Conservation (phyloP, 2,888 invertebrate genomes). For the Dyspetes luteomarginatus region DNA sequence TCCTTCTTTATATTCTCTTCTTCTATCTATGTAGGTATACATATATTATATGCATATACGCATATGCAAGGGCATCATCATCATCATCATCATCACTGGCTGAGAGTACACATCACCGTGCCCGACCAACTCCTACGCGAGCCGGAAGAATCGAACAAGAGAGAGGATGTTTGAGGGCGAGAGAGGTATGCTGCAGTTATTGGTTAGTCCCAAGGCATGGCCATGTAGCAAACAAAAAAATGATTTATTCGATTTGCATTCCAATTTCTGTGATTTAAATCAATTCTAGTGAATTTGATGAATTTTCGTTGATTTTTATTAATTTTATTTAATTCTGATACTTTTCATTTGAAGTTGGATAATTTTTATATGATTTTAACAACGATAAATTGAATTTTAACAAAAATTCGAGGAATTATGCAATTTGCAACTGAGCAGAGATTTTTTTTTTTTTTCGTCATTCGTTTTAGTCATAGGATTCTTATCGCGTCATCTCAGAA, state of each 20-base stretch:
- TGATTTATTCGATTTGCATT: constrained; percentile 11
- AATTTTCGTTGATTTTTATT: too few relatives aligned
- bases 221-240: neutral
- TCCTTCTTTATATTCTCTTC: constrained; percentile 26
- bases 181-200: neutral
- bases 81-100: constrained; percentile 27
- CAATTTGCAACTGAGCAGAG: too few relatives aligned
- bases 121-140: constrained; percentile 54
- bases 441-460: too few relatives aligned
- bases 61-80: constrained; percentile 22
- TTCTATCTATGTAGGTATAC: neutral
- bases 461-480: too few relatives aligned
- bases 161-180: neutral
- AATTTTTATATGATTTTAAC: too few relatives aligned
- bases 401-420: too few relatives aligned
- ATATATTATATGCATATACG: neutral
- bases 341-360: too few relatives aligned
- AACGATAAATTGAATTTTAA: too few relatives aligned
- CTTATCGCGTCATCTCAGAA: neutral
- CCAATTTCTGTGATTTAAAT: neutral
- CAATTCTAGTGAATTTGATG: neutral
- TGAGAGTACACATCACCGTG: constrained; percentile 12
- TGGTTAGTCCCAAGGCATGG: neutral
- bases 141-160: constrained; percentile 50
- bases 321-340: neutral